These are phyloP conservation scores for Agriopis marginaria DNA, from an alignment of 2,888 invertebrate species.

Conservation along the genomic window DNA sequence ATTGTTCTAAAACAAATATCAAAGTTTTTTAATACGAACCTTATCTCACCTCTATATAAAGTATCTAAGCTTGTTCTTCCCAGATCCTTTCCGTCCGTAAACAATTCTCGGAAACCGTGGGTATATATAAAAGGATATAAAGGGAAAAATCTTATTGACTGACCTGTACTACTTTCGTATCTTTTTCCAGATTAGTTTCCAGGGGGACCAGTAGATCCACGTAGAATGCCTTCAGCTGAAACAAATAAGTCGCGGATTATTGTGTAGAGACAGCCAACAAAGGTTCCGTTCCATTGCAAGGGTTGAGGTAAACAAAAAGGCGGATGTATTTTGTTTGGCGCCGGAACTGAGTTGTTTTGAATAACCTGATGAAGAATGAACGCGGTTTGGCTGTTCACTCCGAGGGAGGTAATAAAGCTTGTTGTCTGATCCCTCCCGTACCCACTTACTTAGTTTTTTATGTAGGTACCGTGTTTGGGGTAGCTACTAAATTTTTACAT, in stretches of 20 bases:
- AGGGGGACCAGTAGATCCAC: conserved; percentile 96
- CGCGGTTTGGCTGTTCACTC: conserved; percentile 23
- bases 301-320: conserved; percentile 43
- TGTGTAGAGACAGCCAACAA: conserved; percentile 43
- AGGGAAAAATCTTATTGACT: conserved; percentile 70
- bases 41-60: conserved; percentile 60
- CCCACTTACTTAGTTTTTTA: neutral
- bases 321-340: conserved; percentile 39
- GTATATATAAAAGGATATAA: conserved; percentile 67
- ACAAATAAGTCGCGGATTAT: conserved; percentile 61
- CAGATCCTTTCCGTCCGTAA: conserved; percentile 59
- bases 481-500: too few species aligned
- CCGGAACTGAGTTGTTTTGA: conserved; percentile 32
- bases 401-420: conserved; percentile 34
- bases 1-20: conserved; percentile 25
- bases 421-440: conserved; percentile 6
- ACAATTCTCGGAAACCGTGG: conserved; percentile 64
- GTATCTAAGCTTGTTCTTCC: conserved; percentile 50
- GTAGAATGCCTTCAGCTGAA: conserved; percentile 96
- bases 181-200: conserved; percentile 97
- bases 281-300: conserved; percentile 32
- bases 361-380: conserved; percentile 36
- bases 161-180: conserved; percentile 96
- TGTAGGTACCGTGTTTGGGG: neutral
- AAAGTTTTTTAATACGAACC: conserved; percentile 74